Base-by-base conservation (phyloP, 1,140 invertebrate species). In the Catajapyx aquilonaris region DNA sequence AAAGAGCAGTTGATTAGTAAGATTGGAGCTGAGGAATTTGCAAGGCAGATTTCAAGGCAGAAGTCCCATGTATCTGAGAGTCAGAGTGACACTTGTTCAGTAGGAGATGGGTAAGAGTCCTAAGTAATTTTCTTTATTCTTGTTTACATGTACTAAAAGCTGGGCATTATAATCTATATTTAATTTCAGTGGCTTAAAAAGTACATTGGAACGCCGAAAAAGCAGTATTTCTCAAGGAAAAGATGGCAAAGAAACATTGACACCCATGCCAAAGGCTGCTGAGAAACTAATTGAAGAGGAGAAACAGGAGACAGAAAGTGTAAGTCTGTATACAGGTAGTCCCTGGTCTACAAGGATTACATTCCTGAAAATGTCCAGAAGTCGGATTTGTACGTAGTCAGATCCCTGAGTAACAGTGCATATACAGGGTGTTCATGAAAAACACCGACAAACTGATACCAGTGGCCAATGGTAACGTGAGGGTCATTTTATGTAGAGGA, bases 241-340 rank as follows among this genome's bases (percentile, higher is more conserved):
- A 52, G 51, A 7, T 52, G 56, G 2, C 57, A 54, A 39, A 55
- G 52, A 18, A 50, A 52, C 39, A 51, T 51, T 7, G 19, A 56
- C 52, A 13, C 44, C 25, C 16, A 45, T 43, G 17, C 52, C 45
- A 42, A 57, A 50, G 21, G 50, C 50, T 15, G 65, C 64, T 16
- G 65, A 76, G 46, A 81, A 86, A 59, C 60, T 91, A 2, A 88
- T 91, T 46, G 81, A 90, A 59, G 64, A 62, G 2, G 86, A 93
- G 53, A 87, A 85, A 56, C 60, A 81, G 0, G 81, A 91, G 69
- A 90, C 81, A 5, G 85, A 85, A 44, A 81, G 80, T 54, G 86
- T 85, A 60, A 69, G 67, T 64, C 41, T 35, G 32, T 18, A 18
- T 18, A 22, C 21, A 19, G 41, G 18, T 37, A 15, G 25, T 16